Evolutionary conservation across 2,113 vertebrate species (phyloP), one percentile per base, ranked within the genome.

Genomic region (Pao palembangensis): DNA sequence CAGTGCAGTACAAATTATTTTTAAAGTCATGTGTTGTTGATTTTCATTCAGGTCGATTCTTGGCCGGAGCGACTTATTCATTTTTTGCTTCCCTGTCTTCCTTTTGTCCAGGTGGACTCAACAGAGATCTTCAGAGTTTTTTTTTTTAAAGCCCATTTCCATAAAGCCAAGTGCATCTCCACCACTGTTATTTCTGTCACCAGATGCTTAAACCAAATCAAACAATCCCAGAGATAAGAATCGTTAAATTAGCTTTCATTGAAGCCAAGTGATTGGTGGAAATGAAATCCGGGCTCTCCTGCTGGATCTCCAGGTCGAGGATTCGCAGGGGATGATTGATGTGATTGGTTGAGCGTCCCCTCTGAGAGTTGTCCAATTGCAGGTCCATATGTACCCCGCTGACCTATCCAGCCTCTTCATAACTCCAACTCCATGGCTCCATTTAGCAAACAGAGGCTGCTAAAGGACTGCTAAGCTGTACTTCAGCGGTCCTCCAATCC

Each of bases 361-460:
- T 64, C 70, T 21, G 62, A 86, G 80, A 81, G 85, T 80, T 18
- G 38, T 75, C 80, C 84, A 79, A 86, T 81, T 76, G 84, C 82
- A 69, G 78, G 80, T 77, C 80, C 72, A 63, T 49, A 34, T 42
- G 64, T 72, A 66, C 79, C 74, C 66, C 67, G 58, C 64, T 79
- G 85, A 86, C 83, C 86, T 64, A 73, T 74, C 54, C 85, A 85
- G 79, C 88, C 86, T 88, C 88, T 85, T 89, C 88, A 88, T 87
- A 73, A 81, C 79, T 79, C 80, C 76, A 84, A 86, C 84, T 83
- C 68, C 76, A 67, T 50, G 71, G 79, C 86, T 89, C 85, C 86
- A 88, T 88, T 88, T 85, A 84, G 88, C 86, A 83, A 89, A 89
- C 88, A 87, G 78, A 82, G 83, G 84, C 86, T 69, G 82, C 80